Evolutionary conservation across 2,113 vertebrate species (phyloP), one percentile per base, ranked within the genome.

Genomic region (Etia nguti): DNA sequence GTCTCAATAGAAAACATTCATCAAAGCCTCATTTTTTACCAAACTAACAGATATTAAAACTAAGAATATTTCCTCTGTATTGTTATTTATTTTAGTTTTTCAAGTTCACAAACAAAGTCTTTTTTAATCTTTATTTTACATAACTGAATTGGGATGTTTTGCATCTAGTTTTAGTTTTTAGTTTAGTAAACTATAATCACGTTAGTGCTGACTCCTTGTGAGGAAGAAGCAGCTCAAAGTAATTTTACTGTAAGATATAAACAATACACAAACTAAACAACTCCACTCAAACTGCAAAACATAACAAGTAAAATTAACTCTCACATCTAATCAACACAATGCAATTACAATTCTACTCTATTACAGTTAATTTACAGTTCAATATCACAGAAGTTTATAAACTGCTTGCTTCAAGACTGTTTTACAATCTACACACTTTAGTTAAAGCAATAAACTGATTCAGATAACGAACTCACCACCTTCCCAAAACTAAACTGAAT

Each of bases 131-230:
- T 68, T 38, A 68, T 22, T 68, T 38, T 38, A 68, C 34, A 68
- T 38, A 38, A 38, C 20, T 22, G 38, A 68, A 38, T 38, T 38
- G 10, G 60, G 8, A 0, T 0, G 0, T 1, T 22, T 62, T 38
- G 60, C 20, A 65, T 38, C 36, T 15, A 41, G 62, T 22, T 68
- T 68, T 68, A 22, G 10, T 41, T 41, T 41, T 41, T 41, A 4
- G 20, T 68, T 68, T 68, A 68, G 34, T 68, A 22, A 41, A 68
- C 60, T 65, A 65, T 12, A 65, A 65, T 65, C 31, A 65, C 31
- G 6, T n/a, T 22, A 38, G 34, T 38, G 34, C 20, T 41, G 62
- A 68, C 62, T 20, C 62, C 34, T 22, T 65, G 34, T 65, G 60
- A 65, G 34, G 22, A 38, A 34, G 20, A 6, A 65, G 20, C n/a